phyloP scores from a whole-genome alignment of 2,888 invertebrate species.

The Odontocolon sp. region DNA sequence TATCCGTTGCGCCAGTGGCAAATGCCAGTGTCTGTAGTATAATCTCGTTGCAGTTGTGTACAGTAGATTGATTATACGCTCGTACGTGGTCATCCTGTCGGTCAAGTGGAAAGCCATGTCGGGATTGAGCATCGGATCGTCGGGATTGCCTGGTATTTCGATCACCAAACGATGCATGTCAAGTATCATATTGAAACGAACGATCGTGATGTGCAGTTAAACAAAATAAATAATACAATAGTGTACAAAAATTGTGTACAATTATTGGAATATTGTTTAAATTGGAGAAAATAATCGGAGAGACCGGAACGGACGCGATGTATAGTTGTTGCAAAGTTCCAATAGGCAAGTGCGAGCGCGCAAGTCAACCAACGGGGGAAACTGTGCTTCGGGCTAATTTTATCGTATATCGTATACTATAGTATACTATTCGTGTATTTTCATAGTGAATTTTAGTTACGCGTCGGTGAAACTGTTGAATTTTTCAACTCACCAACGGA shows the following conservation, averaged over 20 bases:
- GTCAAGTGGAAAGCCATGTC: conserved; percentile 76
- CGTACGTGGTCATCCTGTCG: conserved; percentile 70
- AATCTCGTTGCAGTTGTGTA: conserved; percentile 74
- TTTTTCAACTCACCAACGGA: conserved; percentile 71
- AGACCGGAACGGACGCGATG: conserved; percentile 47
- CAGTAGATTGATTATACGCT: conserved; percentile 71
- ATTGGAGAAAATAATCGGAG: conserved; percentile 54
- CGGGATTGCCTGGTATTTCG: conserved; percentile 72
- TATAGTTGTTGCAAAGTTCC: conserved; percentile 59
- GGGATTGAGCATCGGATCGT: conserved; percentile 75
- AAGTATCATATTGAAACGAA: neutral
- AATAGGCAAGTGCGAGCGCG: conserved; percentile 47
- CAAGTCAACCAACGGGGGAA: conserved; percentile 19
- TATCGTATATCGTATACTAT: too few species aligned
- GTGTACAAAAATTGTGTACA: too few species aligned
- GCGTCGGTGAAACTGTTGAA: too few species aligned
- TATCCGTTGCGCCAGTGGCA: conserved; percentile 71
- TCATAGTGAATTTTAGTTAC: too few species aligned
- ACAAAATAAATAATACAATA: too few species aligned
- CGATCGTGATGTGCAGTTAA: too few species aligned
- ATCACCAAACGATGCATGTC: neutral
- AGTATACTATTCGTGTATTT: too few species aligned
- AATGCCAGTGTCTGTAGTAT: conserved; percentile 73
- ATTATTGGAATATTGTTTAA: neutral
- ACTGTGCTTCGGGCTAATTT: conserved; percentile 38